Percentiles rank a stretch among this genome's conserved stretches.
These are phyloP conservation scores for Brachionus plicatilis DNA, from an alignment of 1,140 invertebrate species.

Conservation along the genomic window DNA sequence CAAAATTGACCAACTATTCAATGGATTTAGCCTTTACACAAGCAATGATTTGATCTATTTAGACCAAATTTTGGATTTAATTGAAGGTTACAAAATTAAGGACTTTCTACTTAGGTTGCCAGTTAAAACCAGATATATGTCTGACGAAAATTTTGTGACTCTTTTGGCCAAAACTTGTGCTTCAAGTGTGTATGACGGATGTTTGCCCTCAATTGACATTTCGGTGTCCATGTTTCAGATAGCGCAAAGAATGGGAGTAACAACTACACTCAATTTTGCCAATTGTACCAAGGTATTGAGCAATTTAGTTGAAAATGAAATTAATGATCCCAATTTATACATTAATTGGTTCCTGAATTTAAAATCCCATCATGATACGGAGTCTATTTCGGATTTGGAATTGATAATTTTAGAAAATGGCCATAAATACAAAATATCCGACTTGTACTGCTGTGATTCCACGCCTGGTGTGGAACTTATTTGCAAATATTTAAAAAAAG, in stretches of 20 bases:
- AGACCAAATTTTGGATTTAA: not conserved
- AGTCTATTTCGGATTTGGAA: not conserved
- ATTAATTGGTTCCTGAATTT: constrained; percentile 18
- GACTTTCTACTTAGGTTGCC: not conserved
- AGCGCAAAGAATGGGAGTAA: not conserved
- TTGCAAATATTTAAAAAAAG: constrained; percentile 22
- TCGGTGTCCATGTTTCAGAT: not conserved
- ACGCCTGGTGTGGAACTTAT: not conserved
- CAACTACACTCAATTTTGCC: not conserved
- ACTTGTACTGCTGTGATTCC: not conserved
- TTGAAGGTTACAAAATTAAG: not conserved
- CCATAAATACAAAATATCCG: not conserved
- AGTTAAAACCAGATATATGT: not conserved
- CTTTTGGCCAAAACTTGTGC: not conserved
- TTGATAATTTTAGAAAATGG: constrained; percentile 1
- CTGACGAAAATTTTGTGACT: not conserved
- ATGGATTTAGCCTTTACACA: not conserved
- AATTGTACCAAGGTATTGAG: not conserved
- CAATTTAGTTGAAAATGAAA: not conserved
- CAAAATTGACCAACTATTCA: constrained; percentile 10
- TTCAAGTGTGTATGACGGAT: not conserved
- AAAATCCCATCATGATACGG: not conserved
- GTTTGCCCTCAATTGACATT: not conserved
- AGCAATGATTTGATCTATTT: not conserved
- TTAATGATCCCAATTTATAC: not conserved